phyloP scores from a whole-genome alignment of 2,113 vertebrate genomes.

The Ochotona princeps region DNA sequence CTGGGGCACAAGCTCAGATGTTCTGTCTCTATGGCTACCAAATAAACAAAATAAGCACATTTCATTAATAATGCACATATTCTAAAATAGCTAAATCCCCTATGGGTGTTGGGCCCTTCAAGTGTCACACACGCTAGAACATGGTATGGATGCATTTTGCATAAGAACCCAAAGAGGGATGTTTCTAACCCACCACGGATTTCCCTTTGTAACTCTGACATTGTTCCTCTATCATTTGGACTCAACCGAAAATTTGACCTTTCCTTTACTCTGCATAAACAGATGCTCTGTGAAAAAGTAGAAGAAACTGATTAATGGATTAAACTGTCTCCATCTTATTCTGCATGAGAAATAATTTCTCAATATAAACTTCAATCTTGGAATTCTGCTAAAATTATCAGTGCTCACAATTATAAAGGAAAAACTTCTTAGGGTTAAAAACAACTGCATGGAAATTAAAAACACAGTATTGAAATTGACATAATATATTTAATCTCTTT shows the following conservation, averaged over 20 bases:
- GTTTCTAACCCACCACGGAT: neutral
- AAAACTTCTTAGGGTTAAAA: neutral
- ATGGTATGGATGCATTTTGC: neutral
- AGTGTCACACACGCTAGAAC: neutral
- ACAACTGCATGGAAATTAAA: too few relatives aligned
- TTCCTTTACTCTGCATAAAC: neutral
- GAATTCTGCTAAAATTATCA: neutral
- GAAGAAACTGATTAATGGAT: neutral
- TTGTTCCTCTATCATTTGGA: neutral
- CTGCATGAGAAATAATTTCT: constrained; percentile 9
- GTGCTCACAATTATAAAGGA: neutral
- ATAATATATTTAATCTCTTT: neutral
- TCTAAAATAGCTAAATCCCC: neutral
- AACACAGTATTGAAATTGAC: neutral
- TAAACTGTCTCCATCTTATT: neutral
- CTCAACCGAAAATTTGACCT: neutral
- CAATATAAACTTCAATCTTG: neutral
- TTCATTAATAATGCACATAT: neutral
- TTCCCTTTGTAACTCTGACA: neutral
- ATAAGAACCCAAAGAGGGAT: neutral
- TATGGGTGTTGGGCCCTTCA: neutral
- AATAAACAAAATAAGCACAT: neutral
- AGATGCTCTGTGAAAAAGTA: neutral
- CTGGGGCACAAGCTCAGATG: too few relatives aligned
- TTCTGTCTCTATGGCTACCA: too few relatives aligned